phyloP scores from a whole-genome alignment of 1,140 invertebrate genomes.

The Trichoplusia ni region DNA sequence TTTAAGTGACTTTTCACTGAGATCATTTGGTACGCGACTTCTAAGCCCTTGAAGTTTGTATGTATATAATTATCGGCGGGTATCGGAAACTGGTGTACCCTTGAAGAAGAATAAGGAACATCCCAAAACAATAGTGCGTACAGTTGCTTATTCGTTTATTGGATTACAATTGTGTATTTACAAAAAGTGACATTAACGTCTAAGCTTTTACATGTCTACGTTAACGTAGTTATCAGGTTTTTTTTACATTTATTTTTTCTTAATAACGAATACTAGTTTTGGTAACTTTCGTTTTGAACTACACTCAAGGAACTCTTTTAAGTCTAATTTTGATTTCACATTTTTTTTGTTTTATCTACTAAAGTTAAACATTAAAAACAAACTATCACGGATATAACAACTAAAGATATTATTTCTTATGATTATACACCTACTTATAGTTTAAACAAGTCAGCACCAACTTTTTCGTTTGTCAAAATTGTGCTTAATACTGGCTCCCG shows the following conservation, averaged over 20 bases:
- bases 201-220: too few species aligned
- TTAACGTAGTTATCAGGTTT: background rate
- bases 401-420: background rate
- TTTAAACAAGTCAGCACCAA: constrained; percentile 60
- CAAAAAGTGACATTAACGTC: constrained; percentile 36
- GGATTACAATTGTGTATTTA: constrained; percentile 51
- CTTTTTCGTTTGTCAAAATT: constrained; percentile 59
- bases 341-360: too few species aligned
- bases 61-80: too few species aligned
- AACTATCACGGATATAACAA: background rate
- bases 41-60: too few species aligned
- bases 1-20: too few species aligned
- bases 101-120: too few species aligned
- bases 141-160: constrained; percentile 40
- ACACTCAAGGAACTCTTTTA: too few species aligned
- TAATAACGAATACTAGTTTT: constrained; percentile 53
- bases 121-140: too few species aligned
- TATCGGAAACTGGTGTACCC: too few species aligned
- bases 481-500: constrained; percentile 42
- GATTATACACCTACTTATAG: background rate
- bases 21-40: too few species aligned
- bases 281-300: constrained; percentile 55
- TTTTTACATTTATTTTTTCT: constrained; percentile 16
- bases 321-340: too few species aligned
- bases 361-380: background rate